Evolutionary conservation across 2,113 vertebrate genomes (phyloP), one percentile per base, ranked within the genome.

Genomic region (Myrmophylax atrothorax): DNA sequence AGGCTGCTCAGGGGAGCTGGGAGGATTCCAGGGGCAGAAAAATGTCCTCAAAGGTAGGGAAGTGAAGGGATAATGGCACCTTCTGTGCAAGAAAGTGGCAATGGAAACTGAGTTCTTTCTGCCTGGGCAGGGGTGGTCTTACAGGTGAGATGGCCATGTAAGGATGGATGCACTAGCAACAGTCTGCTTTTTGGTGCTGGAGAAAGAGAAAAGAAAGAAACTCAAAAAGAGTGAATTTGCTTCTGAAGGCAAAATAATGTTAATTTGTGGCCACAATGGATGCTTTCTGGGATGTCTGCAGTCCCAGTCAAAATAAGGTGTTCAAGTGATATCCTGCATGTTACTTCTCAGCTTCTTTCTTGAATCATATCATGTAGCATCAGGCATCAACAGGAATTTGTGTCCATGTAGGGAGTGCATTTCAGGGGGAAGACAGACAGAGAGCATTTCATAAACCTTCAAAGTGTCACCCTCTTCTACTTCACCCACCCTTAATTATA

Each of bases 81-180:
- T 87, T 62, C n/a, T 7, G 3, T 18, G 46, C 22, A 40, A 24
- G 13, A 40, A 26, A 24, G n/a, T 79, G 33, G 11, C 8, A 28
- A 3, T 7, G 13, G 42, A 25, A 26, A 10, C 18, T 0, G 1
- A 70, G 33, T 46, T 19, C 75, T 47, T 28, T 16, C 67, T 40
- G 25, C 58, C 44, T 42, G 31, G 38, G 22, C 42, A 37, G 12
- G 8, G 37, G 55, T 33, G 53, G 13, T 35, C 23, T 42, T 22
- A 25, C 14, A 25, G 44, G 26, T 56, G 56, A 35, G 50, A 24
- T 2, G 11, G 3, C 26, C 4, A 7, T 0, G 0, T 4, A 14
- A 52, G 35, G 23, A 73, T 14, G 26, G 67, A 23, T 47, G 33
- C 55, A 84, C 23, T 6, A 18, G 16, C 22, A 75, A 37, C 25